Conservation (phyloP, 2,797 vertebrate species). For the Micropoecilia bifurca region DNA sequence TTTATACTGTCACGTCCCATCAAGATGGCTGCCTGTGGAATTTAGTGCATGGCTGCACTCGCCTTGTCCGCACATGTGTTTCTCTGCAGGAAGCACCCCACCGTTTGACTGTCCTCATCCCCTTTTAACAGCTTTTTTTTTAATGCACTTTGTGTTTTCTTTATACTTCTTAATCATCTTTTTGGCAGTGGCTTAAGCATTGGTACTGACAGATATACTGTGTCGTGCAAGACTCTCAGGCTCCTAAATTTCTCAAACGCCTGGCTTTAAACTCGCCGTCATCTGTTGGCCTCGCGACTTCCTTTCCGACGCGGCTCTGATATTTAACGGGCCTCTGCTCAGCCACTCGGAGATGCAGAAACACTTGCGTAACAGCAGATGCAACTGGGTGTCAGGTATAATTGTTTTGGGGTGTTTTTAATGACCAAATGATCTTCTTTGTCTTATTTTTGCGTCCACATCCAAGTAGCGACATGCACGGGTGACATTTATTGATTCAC, state of each 20-base stretch:
- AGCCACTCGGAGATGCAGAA: slow-evolving; percentile 52
- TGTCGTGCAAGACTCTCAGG: slow-evolving; percentile 44
- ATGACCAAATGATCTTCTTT: slow-evolving; percentile 42
- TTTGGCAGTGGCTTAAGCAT: slow-evolving; percentile 31
- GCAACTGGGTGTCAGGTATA: slow-evolving; percentile 20
- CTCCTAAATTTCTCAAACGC: slow-evolving; percentile 44
- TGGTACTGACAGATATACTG: slow-evolving; percentile 57
- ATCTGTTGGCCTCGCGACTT: slow-evolving; percentile 43
- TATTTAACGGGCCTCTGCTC: slow-evolving; percentile 58
- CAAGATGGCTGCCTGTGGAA: slow-evolving; percentile 65
- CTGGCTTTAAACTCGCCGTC: slow-evolving; percentile 37
- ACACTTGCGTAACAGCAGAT: slow-evolving; percentile 27
- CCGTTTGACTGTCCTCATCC: slow-evolving; percentile 49
- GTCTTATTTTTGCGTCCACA: slow-evolving; percentile 28
- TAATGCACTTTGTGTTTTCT: slow-evolving; percentile 49
- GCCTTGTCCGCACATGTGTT: slow-evolving; percentile 72
- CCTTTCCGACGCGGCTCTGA: slow-evolving; percentile 45
- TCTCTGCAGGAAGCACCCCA: slow-evolving; percentile 56
- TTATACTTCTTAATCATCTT: slow-evolving; percentile 56
- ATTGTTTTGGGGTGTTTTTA: slow-evolving; percentile 41
- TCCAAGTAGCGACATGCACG: slow-evolving; percentile 63
- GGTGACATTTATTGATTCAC: slow-evolving; percentile 71
- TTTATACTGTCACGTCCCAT: slow-evolving; percentile 75
- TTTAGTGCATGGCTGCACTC: slow-evolving; percentile 68
- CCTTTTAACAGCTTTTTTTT: slow-evolving; percentile 31